Conservation (phyloP, 1,140 invertebrate genomes). For the Neocloeon triangulifer region DNA sequence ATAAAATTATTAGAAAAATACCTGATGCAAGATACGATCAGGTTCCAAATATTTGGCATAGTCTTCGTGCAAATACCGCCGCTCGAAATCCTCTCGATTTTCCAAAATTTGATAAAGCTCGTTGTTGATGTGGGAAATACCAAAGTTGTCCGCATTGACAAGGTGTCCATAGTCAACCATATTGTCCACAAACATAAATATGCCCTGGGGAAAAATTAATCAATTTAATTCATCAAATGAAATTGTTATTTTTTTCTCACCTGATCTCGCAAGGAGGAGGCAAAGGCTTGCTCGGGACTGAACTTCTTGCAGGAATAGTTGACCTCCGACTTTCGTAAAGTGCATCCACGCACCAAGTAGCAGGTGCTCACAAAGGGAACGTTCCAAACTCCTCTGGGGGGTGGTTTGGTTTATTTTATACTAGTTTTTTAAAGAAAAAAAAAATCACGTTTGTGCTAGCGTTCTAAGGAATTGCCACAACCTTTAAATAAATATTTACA, state of each 20-base stretch:
- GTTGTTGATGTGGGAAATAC: conserved; percentile 46
- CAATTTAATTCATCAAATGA: background rate
- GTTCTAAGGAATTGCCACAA: too few species aligned
- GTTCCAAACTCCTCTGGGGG: conserved; percentile 89
- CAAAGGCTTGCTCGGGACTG: conserved; percentile 89
- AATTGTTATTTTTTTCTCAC: too few species aligned
- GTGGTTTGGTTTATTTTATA: too few species aligned
- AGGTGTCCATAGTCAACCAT: conserved; percentile 72
- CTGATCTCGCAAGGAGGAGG: conserved; percentile 38
- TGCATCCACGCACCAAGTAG: conserved; percentile 59
- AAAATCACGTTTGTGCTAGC: too few species aligned
- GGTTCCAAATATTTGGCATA: conserved; percentile 52
- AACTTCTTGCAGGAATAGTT: conserved; percentile 30
- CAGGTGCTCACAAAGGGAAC: conserved; percentile 74
- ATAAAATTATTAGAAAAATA: conserved; percentile 14
- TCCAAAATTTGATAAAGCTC: conserved; percentile 85
- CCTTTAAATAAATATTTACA: too few species aligned
- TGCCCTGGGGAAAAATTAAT: conserved; percentile 34
- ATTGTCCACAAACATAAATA: conserved; percentile 87
- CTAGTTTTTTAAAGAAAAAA: too few species aligned
- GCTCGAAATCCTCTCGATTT: conserved; percentile 83
- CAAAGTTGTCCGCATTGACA: conserved; percentile 61
- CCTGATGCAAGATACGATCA: conserved; percentile 34
- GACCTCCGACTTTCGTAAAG: conserved; percentile 29
- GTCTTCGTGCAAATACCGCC: conserved; percentile 57